phyloP scores from a whole-genome alignment of 2,797 vertebrate genomes.

The Sternarchorhynchus goeldii region DNA sequence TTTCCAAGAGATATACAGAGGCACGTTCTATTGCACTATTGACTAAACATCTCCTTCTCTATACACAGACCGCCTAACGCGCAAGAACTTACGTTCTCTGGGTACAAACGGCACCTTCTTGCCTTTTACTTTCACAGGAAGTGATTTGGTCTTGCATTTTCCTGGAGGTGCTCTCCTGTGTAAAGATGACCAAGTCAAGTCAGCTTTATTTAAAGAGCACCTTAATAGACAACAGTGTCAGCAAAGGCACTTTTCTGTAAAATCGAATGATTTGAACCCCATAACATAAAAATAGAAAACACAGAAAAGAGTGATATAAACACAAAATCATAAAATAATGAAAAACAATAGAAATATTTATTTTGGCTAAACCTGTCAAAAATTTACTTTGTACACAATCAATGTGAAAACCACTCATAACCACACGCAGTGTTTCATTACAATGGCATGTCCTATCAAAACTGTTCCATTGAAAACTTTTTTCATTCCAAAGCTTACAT shows the following conservation, averaged over 20 bases:
- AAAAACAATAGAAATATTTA: no score
- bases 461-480: neutral
- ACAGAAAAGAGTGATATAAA: no score
- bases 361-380: no score
- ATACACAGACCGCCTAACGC: neutral
- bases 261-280: no score
- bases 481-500: neutral
- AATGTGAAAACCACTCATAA: no score
- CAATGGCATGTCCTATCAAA: neutral
- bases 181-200: conserved; percentile 18
- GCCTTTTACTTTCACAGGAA: conserved; percentile 79
- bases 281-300: no score
- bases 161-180: conserved; percentile 82
- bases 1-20: neutral
- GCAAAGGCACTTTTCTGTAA: no score
- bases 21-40: neutral
- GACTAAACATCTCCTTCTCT: neutral
- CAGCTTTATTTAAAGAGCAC: neutral
- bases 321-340: neutral
- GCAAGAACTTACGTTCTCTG: conserved; percentile 73
- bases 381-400: no score
- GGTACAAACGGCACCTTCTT: conserved; percentile 77
- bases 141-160: conserved; percentile 80
- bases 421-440: no score
- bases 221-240: no score